A percentile compares a stretch with the other conserved stretches of the same genome.
phyloP scores from a whole-genome alignment of 2,888 invertebrate species.

The Chalcosyrphus nemorum region DNA sequence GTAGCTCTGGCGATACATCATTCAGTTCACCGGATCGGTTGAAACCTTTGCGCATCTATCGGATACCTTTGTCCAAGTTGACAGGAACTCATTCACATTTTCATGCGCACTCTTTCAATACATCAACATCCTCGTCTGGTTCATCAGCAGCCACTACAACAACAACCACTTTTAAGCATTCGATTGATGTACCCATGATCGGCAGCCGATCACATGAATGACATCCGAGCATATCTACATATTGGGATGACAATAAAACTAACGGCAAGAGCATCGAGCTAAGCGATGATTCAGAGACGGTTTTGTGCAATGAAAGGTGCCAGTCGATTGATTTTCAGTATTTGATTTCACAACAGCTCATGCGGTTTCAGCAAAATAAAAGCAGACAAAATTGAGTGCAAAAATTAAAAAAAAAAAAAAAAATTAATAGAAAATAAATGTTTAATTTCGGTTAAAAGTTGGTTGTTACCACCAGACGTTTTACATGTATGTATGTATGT shows the following conservation, averaged over 20 bases:
- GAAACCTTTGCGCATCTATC: constrained; percentile 78
- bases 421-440: neutral
- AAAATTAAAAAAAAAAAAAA: neutral
- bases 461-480: neutral
- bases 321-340: constrained; percentile 71
- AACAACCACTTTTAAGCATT: constrained; percentile 62
- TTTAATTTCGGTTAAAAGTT: neutral
- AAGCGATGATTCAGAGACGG: constrained; percentile 35
- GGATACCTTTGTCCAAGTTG: constrained; percentile 78
- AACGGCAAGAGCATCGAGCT: constrained; percentile 6
- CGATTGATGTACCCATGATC: constrained; percentile 50
- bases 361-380: constrained; percentile 74
- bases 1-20: constrained; percentile 52
- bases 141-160: constrained; percentile 57
- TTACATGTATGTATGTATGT: neutral
- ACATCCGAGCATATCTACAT: constrained; percentile 41
- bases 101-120: constrained; percentile 77
- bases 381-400: constrained; percentile 65
- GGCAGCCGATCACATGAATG: constrained; percentile 56
- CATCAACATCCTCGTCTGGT: constrained; percentile 58
- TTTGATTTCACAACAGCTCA: constrained; percentile 72
- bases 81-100: constrained; percentile 78
- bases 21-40: constrained; percentile 76
- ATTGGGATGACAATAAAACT: constrained; percentile 38
- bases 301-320: constrained; percentile 62